Conservation (phyloP, 2,113 vertebrate species). For the Crotalus viridis region DNA sequence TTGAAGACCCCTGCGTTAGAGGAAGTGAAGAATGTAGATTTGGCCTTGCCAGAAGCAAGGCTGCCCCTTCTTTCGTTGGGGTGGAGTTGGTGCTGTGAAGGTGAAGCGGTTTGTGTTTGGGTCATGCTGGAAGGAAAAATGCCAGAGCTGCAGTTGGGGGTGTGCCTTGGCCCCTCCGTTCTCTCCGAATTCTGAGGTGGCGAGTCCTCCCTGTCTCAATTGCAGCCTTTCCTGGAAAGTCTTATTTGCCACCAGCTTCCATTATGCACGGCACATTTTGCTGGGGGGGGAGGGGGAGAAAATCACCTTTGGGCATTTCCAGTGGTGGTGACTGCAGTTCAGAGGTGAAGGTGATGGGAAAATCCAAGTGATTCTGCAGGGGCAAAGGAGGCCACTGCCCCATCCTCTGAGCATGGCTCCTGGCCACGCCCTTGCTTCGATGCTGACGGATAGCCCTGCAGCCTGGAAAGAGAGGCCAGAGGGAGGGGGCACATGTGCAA, state of each 20-base stretch:
- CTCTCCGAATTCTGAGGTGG: background rate
- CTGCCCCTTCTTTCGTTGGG: background rate
- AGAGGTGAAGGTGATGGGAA: background rate
- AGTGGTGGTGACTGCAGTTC: background rate
- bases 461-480: background rate
- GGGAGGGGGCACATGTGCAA: background rate
- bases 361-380: accelerated
- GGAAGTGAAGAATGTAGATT: background rate
- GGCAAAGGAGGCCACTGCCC: background rate
- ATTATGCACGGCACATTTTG: background rate
- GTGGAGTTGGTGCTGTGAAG: background rate
- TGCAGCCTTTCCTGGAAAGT: background rate
- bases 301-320: no score
- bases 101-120: background rate
- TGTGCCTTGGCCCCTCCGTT: background rate
- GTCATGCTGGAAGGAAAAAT: background rate
- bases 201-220: background rate
- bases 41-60: background rate
- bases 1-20: background rate
- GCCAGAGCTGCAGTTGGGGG: background rate
- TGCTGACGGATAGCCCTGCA: background rate
- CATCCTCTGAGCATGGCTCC: background rate
- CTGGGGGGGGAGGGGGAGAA: no score
- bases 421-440: background rate
- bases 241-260: background rate